Conservation (phyloP, 2,113 vertebrate genomes). For the Osmerus eperlanus region DNA sequence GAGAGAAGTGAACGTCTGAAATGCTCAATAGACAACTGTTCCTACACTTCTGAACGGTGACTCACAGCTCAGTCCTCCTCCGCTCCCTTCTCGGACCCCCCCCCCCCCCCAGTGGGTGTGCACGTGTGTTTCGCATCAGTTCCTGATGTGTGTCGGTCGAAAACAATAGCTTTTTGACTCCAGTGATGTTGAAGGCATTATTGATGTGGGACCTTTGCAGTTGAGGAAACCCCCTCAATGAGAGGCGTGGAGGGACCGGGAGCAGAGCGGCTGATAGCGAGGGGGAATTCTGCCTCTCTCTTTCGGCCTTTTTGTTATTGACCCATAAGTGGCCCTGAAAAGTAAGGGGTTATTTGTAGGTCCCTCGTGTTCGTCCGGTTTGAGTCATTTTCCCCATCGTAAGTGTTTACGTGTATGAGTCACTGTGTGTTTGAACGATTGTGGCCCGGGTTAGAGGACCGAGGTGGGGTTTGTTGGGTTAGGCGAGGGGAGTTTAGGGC, state of each 20-base stretch:
- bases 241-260: constrained; percentile 12
- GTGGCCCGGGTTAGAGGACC: not conserved
- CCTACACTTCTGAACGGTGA: no score
- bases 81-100: constrained; percentile 4
- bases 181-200: constrained; percentile 14
- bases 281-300: constrained; percentile 29
- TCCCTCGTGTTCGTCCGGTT: not conserved
- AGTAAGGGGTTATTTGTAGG: constrained; percentile 32
- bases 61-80: no score
- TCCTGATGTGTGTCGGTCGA: not conserved
- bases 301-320: constrained; percentile 25
- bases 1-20: not conserved
- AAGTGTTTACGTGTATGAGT: not conserved
- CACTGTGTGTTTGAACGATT: not conserved
- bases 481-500: not conserved
- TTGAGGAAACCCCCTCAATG: constrained; percentile 15
- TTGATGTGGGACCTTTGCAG: constrained; percentile 20
- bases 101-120: constrained; percentile 10
- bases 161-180: not conserved
- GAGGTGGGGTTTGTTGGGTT: not conserved
- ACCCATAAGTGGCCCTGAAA: constrained; percentile 22
- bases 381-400: not conserved
- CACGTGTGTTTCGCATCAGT: not conserved
- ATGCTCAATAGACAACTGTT: no score
- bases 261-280: constrained; percentile 2